Conservation (phyloP, 2,888 invertebrate genomes). For the Drosophila recens region DNA sequence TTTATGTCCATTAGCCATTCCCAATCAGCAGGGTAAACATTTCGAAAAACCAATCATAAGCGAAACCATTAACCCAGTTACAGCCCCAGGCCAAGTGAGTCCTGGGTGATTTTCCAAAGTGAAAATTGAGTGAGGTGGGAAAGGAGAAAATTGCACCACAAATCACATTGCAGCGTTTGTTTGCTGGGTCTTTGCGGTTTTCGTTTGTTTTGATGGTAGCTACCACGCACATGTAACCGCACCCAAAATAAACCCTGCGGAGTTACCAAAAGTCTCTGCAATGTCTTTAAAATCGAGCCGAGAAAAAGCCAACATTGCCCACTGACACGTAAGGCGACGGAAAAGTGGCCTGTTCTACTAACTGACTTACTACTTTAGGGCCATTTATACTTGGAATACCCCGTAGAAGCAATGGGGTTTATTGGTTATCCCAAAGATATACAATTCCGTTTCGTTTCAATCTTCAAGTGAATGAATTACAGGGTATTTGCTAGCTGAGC, state of each 20-base stretch:
- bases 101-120: background rate
- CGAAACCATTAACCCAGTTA: conserved; percentile 70
- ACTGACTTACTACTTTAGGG: conserved; percentile 40
- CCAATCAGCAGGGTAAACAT: conserved; percentile 56
- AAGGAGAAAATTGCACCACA: conserved; percentile 34
- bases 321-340: conserved; percentile 38
- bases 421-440: background rate
- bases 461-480: background rate
- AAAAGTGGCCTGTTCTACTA: conserved; percentile 29
- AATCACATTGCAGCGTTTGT: conserved; percentile 46
- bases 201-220: conserved; percentile 6
- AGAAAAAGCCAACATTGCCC: conserved; percentile 22
- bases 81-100: conserved; percentile 30
- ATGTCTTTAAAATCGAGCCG: conserved; percentile 23
- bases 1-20: conserved; percentile 50
- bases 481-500: conserved; percentile 4
- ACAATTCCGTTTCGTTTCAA: background rate
- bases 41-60: conserved; percentile 58
- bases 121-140: background rate
- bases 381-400: conserved; percentile 8
- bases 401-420: background rate
- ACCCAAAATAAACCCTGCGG: conserved; percentile 43
- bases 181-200: conserved; percentile 22
- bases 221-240: conserved; percentile 51
- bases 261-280: conserved; percentile 16